Base-by-base conservation (phyloP, 2,888 invertebrate genomes). In the Ornithoptera priamus region DNA sequence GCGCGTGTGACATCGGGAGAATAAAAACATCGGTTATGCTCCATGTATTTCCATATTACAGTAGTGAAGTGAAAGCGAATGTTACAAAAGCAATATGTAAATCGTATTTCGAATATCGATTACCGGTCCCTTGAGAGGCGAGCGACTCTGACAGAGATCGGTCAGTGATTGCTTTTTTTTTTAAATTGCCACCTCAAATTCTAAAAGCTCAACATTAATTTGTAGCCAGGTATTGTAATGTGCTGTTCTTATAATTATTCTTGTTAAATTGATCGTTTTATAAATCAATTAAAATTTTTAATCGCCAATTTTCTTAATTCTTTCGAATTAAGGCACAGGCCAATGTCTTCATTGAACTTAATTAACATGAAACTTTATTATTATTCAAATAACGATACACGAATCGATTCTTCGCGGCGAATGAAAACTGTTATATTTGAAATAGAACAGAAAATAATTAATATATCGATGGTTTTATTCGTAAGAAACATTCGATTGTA, bases 111-210 rank as follows among this genome's bases (percentile, higher is more conserved):
- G 76, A 80, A 81, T 82, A 83, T 85, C 85, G 84, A 89, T 87
- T 86, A 87, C 81, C 78, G 84, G 81, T 85, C 85, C 88, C 87
- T 85, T 89, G 86, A 84, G 87, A 85, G 87, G 87, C 85, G 83
- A 84, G 78, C 79, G 81, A 86, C 82, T 84, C 84, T 77, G 82
- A 79, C 81, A 80, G 83, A 85, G 84, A 80, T 82, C 82, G 80
- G 83, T 82, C 81, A 84, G 84, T 87, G 87, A 90, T 89, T 90
- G 80, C 85, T 88, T 90, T 87, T 89, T 87, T 88, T 90, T 87
- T 89, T 87, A 89, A 90, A 89, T 89, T 88, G 83, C 85, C 82
- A 72, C 73, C 73, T 76, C 72, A 73, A 73, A 50, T 22, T 50
- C 30, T 24, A 39, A 61, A 46, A 50, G 18, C 30, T 22, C 53